Conservation (phyloP, 2,113 vertebrate genomes). For the Sander vitreus region DNA sequence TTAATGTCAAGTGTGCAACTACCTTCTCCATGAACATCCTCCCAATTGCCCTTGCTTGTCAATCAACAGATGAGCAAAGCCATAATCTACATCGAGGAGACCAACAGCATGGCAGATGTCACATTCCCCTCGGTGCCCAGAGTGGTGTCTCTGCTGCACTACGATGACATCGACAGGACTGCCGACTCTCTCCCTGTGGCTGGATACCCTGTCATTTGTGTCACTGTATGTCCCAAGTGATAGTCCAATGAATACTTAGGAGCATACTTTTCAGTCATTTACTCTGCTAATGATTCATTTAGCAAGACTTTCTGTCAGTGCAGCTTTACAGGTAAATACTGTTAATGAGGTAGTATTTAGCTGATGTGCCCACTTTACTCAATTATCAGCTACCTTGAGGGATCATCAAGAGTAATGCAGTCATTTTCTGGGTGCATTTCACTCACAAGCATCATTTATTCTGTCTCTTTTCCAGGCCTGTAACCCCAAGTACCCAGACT, state of each 20-base stretch:
- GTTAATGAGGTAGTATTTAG: constrained; percentile 18
- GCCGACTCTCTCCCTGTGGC: constrained; percentile 83
- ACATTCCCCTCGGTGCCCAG: constrained; percentile 94
- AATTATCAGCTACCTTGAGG: constrained; percentile 25
- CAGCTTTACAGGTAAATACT: constrained; percentile 16
- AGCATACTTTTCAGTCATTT: constrained; percentile 12
- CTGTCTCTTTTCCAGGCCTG: constrained; percentile 87
- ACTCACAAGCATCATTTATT: neutral
- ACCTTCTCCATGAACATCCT: constrained; percentile 1
- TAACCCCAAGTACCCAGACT: constrained; percentile 93
- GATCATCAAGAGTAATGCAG: constrained; percentile 1
- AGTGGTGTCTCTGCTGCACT: constrained; percentile 91
- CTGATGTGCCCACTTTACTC: constrained; percentile 12
- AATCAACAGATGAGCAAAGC: constrained; percentile 89
- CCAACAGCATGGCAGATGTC: constrained; percentile 93
- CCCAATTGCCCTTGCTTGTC: constrained; percentile 49
- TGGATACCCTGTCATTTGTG: constrained; percentile 94
- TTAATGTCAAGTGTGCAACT: constrained; percentile 16
- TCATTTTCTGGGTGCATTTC: neutral
- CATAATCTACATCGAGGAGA: constrained; percentile 95
- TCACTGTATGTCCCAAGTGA: constrained; percentile 88
- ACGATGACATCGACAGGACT: constrained; percentile 86
- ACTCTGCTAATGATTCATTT: constrained; percentile 22
- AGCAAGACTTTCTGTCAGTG: constrained; percentile 1
- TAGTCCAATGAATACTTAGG: neutral